A percentile compares a stretch with the other conserved stretches of the same genome.
Evolutionary conservation across 2,888 invertebrate genomes (phyloP).

Genomic region (Halictus ligatus): DNA sequence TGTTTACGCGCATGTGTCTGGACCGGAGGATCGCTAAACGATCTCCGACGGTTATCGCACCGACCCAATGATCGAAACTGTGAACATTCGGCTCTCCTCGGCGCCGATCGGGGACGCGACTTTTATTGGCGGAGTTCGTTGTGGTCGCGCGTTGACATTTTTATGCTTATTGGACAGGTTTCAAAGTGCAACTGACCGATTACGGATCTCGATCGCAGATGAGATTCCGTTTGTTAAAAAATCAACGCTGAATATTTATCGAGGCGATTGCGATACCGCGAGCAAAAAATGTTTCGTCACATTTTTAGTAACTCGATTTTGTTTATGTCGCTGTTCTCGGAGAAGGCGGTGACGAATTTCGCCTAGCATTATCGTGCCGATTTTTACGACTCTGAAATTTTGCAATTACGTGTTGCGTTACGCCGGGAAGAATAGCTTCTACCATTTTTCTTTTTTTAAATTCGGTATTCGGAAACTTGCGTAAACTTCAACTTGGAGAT

Average conservation of each 20-base stretch:
- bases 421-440: neutral
- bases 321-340: neutral
- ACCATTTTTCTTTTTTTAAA: too few relatives aligned
- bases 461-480: neutral
- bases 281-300: neutral
- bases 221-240: neutral
- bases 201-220: neutral
- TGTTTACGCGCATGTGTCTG: neutral
- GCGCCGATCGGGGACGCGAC: neutral
- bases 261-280: neutral
- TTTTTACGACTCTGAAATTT: neutral
- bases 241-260: neutral
- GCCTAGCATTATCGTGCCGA: neutral
- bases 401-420: neutral
- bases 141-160: neutral
- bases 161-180: neutral
- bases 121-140: neutral
- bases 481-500: neutral
- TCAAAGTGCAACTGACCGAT: slow-evolving; percentile 5
- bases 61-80: neutral
- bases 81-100: neutral
- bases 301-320: neutral
- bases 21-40: neutral
- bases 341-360: neutral
- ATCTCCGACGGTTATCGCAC: neutral